These are phyloP conservation scores for Daktulosphaira vitifoliae DNA, from an alignment of 1,140 invertebrate genomes.

Conservation along the genomic window DNA sequence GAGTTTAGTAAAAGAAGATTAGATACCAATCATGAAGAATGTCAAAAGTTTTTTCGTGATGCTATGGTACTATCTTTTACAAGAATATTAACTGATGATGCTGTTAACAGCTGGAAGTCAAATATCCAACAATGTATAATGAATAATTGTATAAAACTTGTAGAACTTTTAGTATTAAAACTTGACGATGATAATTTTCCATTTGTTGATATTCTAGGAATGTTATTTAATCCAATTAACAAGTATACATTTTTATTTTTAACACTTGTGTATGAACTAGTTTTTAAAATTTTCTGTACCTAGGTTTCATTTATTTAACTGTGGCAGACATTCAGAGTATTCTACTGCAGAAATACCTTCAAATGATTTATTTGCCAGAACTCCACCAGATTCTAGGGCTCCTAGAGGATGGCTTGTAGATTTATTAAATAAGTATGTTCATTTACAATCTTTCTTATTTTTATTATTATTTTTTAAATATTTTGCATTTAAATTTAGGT, in stretches of 20 bases:
- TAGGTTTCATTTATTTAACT: constrained; percentile 90
- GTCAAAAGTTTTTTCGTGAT: constrained; percentile 91
- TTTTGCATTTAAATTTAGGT: constrained; percentile 47
- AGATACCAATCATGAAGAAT: constrained; percentile 81
- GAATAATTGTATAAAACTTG: constrained; percentile 81
- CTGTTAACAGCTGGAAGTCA: constrained; percentile 93
- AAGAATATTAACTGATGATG: constrained; percentile 96
- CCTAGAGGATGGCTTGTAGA: constrained; percentile 90
- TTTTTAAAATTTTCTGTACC: neutral
- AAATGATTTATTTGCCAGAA: constrained; percentile 70
- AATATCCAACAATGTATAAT: constrained; percentile 94
- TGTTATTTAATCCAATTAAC: constrained; percentile 87
- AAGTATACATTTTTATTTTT: constrained; percentile 54
- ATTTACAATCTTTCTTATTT: too few relatives aligned
- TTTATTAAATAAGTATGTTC: constrained; percentile 73
- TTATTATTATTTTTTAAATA: neutral
- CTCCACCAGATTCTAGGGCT: constrained; percentile 63
- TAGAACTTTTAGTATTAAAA: constrained; percentile 85
- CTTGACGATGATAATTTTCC: constrained; percentile 89
- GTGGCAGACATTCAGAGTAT: constrained; percentile 69
- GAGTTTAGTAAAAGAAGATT: constrained; percentile 69
- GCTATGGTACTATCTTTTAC: constrained; percentile 91
- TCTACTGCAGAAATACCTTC: constrained; percentile 53
- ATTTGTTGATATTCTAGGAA: constrained; percentile 81
- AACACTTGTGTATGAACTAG: too few relatives aligned